A percentile compares a stretch with the other conserved stretches of the same genome.
Conservation (phyloP, 2,113 vertebrate genomes). For the Platichthys flesus region DNA sequence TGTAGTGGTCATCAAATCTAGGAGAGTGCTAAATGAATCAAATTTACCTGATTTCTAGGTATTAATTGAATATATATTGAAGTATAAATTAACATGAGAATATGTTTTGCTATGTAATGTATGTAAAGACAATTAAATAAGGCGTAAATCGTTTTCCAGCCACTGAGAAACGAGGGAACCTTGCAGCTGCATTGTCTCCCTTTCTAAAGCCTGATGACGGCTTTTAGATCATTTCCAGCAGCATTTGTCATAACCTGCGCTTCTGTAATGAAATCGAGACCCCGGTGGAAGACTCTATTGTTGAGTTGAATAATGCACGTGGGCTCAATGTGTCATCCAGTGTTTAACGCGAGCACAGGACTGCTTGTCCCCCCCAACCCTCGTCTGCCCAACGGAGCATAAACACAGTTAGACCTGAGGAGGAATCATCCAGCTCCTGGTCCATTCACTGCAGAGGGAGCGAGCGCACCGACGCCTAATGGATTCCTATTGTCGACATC, state of each 20-base stretch:
- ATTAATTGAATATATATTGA: too few species aligned
- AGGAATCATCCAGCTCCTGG: constrained; percentile 61
- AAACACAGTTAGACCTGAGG: constrained; percentile 36
- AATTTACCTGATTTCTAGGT: too few species aligned
- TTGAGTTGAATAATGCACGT: constrained; percentile 60
- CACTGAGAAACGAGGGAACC: neutral
- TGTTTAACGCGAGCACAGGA: constrained; percentile 46
- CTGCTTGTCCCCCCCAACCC: constrained; percentile 4
- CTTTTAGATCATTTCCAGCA: constrained; percentile 27
- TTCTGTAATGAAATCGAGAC: constrained; percentile 46
- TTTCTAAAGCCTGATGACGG: constrained; percentile 6
- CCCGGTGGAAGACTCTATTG: constrained; percentile 18
- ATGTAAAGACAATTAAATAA: too few species aligned
- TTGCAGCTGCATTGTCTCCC: neutral
- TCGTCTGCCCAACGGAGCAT: constrained; percentile 35
- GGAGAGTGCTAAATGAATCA: too few species aligned
- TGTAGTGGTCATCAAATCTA: too few species aligned
- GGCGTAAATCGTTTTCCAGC: neutral
- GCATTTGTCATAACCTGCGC: constrained; percentile 46
- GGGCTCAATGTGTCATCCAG: constrained; percentile 52
- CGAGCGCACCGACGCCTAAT: constrained; percentile 19
- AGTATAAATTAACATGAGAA: too few species aligned
- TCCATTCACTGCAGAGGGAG: constrained; percentile 30
- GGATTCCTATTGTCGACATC: constrained; percentile 41
- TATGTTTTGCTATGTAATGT: too few species aligned